These are phyloP conservation scores for Netelia fuscicornis DNA, from an alignment of 2,888 invertebrate species.

Conservation along the genomic window DNA sequence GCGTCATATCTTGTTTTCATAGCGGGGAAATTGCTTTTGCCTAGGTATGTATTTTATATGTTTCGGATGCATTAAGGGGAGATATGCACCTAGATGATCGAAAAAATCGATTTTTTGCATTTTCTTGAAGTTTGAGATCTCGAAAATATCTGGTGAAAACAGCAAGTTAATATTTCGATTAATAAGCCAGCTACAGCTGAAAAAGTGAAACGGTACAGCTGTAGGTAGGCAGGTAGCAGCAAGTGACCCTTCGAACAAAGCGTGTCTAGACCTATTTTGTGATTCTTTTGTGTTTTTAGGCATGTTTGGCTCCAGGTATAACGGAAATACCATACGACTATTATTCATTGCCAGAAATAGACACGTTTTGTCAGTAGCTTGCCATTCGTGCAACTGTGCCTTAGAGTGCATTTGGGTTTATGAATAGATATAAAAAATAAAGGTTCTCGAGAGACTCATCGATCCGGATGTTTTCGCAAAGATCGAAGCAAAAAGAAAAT, in stretches of 20 bases:
- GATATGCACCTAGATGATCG: not conserved
- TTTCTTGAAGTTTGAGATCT: not conserved
- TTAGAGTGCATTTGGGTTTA: not conserved
- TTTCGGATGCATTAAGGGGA: not conserved
- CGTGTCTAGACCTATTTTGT: too few species aligned
- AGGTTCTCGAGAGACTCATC: slow-evolving; percentile 8
- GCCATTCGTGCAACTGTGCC: not conserved
- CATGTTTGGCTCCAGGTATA: too few species aligned
- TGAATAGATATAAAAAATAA: slow-evolving; percentile 8
- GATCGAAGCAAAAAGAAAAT: slow-evolving; percentile 1
- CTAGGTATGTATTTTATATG: too few species aligned
- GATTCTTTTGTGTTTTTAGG: too few species aligned
- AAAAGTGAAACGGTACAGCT: not conserved
- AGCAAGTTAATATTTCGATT: not conserved
- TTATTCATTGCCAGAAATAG: too few species aligned
- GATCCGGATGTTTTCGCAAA: slow-evolving; percentile 9
- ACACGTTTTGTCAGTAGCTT: not conserved
- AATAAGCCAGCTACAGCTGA: slow-evolving; percentile 5
- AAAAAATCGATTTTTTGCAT: slow-evolving; percentile 12
- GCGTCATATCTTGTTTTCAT: too few species aligned
- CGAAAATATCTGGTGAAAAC: slow-evolving; percentile 13
- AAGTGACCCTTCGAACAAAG: not conserved
- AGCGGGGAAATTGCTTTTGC: too few species aligned
- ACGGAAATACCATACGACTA: too few species aligned
- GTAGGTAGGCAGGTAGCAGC: not conserved